These are phyloP conservation scores for Lithodes maja DNA, from an alignment of 2,888 invertebrate species.

Conservation along the genomic window DNA sequence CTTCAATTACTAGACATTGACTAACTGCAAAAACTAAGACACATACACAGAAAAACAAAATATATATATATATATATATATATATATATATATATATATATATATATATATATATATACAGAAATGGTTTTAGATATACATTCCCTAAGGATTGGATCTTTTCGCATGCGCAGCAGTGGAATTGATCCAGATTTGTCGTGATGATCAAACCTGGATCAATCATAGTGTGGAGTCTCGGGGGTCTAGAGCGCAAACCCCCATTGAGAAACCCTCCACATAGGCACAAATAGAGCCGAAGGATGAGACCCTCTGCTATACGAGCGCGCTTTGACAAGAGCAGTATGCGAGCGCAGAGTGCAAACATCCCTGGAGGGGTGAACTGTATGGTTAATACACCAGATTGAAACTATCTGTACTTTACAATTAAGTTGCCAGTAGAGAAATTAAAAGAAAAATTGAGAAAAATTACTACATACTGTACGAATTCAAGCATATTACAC, in stretches of 20 bases:
- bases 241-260: constrained; percentile 64
- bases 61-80: too few species aligned
- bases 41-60: too few species aligned
- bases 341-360: constrained; percentile 49
- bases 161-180: constrained; percentile 50
- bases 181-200: constrained; percentile 61
- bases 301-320: constrained; percentile 27
- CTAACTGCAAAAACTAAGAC: too few species aligned
- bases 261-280: constrained; percentile 34
- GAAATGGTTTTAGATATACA: too few species aligned
- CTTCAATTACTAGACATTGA: too few species aligned
- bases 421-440: too few species aligned
- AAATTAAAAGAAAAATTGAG: too few species aligned
- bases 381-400: background rate
- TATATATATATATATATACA: too few species aligned
- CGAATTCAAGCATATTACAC: too few species aligned
- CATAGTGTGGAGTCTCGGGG: constrained; percentile 29
- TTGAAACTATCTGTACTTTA: too few species aligned
- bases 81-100: too few species aligned
- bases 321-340: constrained; percentile 40
- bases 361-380: background rate
- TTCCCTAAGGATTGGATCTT: constrained; percentile 51
- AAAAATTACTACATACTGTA: too few species aligned
- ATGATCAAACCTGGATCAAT: constrained; percentile 66
- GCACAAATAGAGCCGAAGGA: constrained; percentile 10